Evolutionary conservation across 2,888 invertebrate species (phyloP).

Genomic region (Agriopis aurantiaria): DNA sequence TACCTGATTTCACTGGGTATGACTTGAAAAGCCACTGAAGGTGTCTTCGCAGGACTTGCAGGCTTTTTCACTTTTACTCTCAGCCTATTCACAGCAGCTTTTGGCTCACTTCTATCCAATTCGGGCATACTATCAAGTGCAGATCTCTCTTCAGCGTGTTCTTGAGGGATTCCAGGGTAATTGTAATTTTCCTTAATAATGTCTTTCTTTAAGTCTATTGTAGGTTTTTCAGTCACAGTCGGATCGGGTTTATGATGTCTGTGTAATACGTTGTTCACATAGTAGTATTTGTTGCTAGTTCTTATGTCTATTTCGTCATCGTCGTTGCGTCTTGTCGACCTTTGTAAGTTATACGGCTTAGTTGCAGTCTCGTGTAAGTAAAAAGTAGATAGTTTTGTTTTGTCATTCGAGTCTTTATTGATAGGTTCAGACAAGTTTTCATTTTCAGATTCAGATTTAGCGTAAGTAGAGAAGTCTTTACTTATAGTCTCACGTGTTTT

Average conservation of each 20-base stretch:
- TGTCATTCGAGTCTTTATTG: conserved; percentile 51
- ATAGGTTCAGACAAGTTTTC: conserved; percentile 48
- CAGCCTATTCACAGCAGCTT: conserved; percentile 51
- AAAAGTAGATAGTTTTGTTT: conserved; percentile 75
- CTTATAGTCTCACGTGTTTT: conserved; percentile 56
- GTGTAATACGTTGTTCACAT: conserved; percentile 72
- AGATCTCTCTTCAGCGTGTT: conserved; percentile 69
- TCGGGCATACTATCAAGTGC: conserved; percentile 65
- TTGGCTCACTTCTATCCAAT: conserved; percentile 62
- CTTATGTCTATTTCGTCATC: conserved; percentile 58
- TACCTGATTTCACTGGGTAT: conserved; percentile 83
- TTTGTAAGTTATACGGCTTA: conserved; percentile 70
- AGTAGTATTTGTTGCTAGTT: conserved; percentile 73
- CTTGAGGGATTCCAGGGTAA: conserved; percentile 55
- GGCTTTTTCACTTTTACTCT: conserved; percentile 61
- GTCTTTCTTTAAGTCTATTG: conserved; percentile 46
- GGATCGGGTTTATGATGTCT: conserved; percentile 37
- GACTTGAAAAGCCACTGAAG: conserved; percentile 79
- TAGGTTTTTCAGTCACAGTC: conserved; percentile 30
- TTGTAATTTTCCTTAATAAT: conserved; percentile 59
- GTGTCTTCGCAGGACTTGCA: conserved; percentile 68
- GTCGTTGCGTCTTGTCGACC: conserved; percentile 78
- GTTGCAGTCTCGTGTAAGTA: conserved; percentile 77
- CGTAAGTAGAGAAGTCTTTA: conserved; percentile 73
- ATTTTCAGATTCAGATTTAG: conserved; percentile 49